phyloP scores from a whole-genome alignment of 2,797 vertebrate genomes.

The Cygnus olor region DNA sequence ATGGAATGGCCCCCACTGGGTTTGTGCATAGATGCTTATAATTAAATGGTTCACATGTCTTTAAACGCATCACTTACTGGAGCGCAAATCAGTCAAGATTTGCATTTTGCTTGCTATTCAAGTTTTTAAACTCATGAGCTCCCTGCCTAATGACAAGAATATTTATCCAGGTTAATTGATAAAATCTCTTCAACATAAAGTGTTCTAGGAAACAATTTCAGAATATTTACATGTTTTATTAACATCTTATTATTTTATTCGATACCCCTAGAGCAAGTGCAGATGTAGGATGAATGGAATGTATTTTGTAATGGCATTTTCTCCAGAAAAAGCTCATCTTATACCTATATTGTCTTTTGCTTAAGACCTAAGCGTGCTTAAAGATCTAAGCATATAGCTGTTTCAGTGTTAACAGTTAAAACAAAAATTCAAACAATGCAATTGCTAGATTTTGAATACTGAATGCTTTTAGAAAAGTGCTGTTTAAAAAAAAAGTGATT shows the following conservation, averaged over 20 bases:
- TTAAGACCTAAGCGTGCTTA: not conserved
- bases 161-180: conserved; percentile 63
- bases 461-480: not conserved
- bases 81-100: conserved; percentile 32
- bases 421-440: not conserved
- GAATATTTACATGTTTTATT: conserved; percentile 32
- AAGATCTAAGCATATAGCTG: not conserved
- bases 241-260: conserved; percentile 59
- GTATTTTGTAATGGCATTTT: not conserved
- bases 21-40: conserved; percentile 19
- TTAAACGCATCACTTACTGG: conserved; percentile 7
- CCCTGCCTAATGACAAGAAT: conserved; percentile 8
- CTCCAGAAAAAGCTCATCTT: not conserved
- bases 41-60: not conserved
- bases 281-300: not conserved
- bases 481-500: not conserved
- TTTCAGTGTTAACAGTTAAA: not conserved
- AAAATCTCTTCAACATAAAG: conserved; percentile 35
- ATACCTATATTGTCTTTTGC: not conserved
- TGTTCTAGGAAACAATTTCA: conserved; percentile 41
- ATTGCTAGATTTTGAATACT: not conserved
- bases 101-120: conserved; percentile 55
- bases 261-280: not conserved
- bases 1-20: not conserved
- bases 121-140: conserved; percentile 20